Evolutionary conservation across 1,140 invertebrate genomes (phyloP).

Genomic region (Cotesia typhae): DNA sequence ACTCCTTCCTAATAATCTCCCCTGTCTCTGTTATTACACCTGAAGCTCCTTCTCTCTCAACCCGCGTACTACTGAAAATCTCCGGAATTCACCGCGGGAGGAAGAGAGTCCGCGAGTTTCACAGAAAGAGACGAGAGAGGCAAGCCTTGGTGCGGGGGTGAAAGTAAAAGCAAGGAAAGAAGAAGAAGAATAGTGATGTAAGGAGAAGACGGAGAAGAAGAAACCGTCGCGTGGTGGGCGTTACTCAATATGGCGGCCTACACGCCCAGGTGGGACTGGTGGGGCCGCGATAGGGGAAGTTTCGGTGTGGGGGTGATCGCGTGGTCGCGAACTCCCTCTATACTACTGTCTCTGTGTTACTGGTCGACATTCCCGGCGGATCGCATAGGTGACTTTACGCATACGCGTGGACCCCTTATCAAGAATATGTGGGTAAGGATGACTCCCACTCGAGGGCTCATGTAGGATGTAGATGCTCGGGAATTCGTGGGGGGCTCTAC

Average conservation of each 20-base stretch:
- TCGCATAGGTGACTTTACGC: conserved; percentile 27
- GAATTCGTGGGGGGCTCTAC: conserved; percentile 9
- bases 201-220: neutral
- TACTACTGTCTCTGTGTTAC: neutral
- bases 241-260: conserved; percentile 34
- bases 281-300: conserved; percentile 30
- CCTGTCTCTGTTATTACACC: conserved; percentile 4
- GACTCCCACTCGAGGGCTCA: conserved; percentile 12
- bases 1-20: conserved; percentile 41
- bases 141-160: conserved; percentile 25
- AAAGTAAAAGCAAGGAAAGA: conserved; percentile 14
- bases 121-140: neutral
- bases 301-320: neutral
- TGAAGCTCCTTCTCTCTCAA: neutral
- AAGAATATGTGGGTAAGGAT: too few relatives aligned
- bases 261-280: conserved; percentile 10
- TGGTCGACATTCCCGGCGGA: neutral
- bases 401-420: neutral
- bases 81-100: conserved; percentile 8
- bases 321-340: neutral
- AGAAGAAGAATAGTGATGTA: conserved; percentile 7
- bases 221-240: conserved; percentile 16
- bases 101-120: conserved; percentile 3
- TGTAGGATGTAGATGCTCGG: conserved; percentile 34
- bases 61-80: conserved; percentile 15